A percentile compares a stretch with the other conserved stretches of the same genome.
Conservation (phyloP, 2,797 vertebrate species). For the Semaprochilodus insignis region DNA sequence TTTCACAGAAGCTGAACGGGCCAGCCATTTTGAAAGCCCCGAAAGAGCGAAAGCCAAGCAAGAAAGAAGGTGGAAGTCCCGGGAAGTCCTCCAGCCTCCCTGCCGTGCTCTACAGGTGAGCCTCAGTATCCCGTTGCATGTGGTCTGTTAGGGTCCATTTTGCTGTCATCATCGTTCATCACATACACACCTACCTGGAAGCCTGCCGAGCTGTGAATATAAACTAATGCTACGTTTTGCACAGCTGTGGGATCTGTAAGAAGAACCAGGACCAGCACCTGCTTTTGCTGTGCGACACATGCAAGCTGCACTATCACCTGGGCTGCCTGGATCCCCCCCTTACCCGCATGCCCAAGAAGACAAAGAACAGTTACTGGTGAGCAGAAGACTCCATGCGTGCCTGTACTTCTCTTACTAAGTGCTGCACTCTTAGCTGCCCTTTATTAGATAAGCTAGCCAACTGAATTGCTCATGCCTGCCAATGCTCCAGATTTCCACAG, state of each 20-base stretch:
- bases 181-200: background rate
- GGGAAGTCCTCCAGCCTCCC: conserved; percentile 89
- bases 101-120: conserved; percentile 92
- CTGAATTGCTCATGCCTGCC: too few relatives aligned
- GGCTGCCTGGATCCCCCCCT: conserved; percentile 97
- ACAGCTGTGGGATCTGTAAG: conserved; percentile 98
- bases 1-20: conserved; percentile 87
- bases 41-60: conserved; percentile 96
- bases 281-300: conserved; percentile 94
- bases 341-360: conserved; percentile 98
- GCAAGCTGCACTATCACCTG: conserved; percentile 97
- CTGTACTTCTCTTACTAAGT: background rate
- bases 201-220: background rate
- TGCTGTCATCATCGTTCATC: background rate
- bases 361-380: conserved; percentile 99
- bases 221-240: conserved; percentile 44
- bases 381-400: conserved; percentile 48
- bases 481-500: too few relatives aligned
- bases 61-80: conserved; percentile 92
- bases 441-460: background rate
- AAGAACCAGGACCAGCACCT: conserved; percentile 98
- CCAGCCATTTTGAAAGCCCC: conserved; percentile 92
- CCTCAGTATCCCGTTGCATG: background rate
- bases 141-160: too few relatives aligned
- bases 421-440: background rate